A percentile compares a stretch with the other conserved stretches of the same genome.
These are phyloP conservation scores for Brachionus calyciflorus DNA, from an alignment of 1,140 invertebrate species.

Conservation along the genomic window DNA sequence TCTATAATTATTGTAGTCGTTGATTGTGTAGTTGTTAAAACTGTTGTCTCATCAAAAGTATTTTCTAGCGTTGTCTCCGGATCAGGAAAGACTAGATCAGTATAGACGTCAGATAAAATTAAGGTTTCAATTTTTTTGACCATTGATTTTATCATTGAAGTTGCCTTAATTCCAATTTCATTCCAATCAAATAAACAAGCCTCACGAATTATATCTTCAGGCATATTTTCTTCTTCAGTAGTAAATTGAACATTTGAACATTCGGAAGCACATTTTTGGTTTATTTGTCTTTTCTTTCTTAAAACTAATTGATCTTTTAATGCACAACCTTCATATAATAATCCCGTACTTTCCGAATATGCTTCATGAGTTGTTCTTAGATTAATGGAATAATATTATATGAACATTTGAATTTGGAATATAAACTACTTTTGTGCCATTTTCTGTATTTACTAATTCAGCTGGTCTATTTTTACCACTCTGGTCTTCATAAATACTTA, in stretches of 20 bases:
- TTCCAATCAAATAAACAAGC: background rate
- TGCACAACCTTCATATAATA: too few relatives aligned
- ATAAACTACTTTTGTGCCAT: slow-evolving; percentile 2
- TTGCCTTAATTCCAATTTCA: background rate
- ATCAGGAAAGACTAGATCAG: background rate
- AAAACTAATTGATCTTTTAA: too few relatives aligned
- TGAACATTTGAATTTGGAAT: background rate
- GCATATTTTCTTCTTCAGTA: slow-evolving; percentile 7
- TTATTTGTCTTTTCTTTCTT: too few relatives aligned
- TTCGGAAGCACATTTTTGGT: background rate
- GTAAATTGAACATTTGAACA: background rate
- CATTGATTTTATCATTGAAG: background rate
- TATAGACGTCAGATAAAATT: background rate
- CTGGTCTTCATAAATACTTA: too few relatives aligned
- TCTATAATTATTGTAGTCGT: too few relatives aligned
- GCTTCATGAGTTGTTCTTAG: too few relatives aligned
- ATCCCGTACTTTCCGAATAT: too few relatives aligned
- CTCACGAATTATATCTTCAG: background rate
- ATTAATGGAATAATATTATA: slow-evolving; percentile 8
- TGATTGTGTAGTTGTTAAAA: too few relatives aligned
- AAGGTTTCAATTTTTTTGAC: background rate
- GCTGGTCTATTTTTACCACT: too few relatives aligned
- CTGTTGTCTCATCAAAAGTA: too few relatives aligned
- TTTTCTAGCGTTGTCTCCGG: background rate
- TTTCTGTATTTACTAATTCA: too few relatives aligned